Evolutionary conservation across 2,113 vertebrate species (phyloP).

Genomic region (Gobius niger): DNA sequence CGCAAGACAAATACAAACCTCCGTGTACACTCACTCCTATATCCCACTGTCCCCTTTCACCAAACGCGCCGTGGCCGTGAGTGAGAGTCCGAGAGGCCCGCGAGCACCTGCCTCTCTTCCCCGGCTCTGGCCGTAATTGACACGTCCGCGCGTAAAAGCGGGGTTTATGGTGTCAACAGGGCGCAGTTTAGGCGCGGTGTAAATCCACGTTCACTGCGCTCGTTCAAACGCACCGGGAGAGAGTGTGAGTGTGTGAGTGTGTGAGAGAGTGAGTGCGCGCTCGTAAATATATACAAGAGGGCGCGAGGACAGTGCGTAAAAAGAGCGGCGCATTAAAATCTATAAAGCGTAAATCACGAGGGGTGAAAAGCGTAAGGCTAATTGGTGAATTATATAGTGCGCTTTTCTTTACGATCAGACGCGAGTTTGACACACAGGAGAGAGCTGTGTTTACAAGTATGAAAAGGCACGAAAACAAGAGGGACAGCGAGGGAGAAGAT

Average conservation of each 20-base stretch:
- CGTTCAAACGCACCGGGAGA: not conserved
- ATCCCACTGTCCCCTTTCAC: no score
- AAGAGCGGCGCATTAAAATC: not conserved
- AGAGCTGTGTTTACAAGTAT: no score
- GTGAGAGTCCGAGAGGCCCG: not conserved
- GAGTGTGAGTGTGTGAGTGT: no score
- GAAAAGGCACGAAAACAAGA: no score
- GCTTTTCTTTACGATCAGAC: no score
- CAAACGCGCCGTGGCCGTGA: not conserved
- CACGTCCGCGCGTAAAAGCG: conserved; percentile 24
- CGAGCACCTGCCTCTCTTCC: not conserved
- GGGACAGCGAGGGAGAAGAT: no score
- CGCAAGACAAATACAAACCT: not conserved
- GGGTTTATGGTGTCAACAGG: conserved; percentile 19
- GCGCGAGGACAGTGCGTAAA: not conserved
- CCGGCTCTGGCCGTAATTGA: not conserved
- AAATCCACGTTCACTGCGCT: conserved; percentile 4
- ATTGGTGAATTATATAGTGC: not conserved
- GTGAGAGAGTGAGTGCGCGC: not conserved
- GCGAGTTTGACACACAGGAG: no score
- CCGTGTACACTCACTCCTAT: not conserved
- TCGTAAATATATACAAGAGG: not conserved
- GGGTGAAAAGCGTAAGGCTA: not conserved
- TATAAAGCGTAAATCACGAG: not conserved
- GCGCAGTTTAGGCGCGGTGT: conserved; percentile 1